Percentiles rank a stretch among this genome's conserved stretches.
phyloP scores from a whole-genome alignment of 2,888 invertebrate genomes.

The Vesta saturnalis region DNA sequence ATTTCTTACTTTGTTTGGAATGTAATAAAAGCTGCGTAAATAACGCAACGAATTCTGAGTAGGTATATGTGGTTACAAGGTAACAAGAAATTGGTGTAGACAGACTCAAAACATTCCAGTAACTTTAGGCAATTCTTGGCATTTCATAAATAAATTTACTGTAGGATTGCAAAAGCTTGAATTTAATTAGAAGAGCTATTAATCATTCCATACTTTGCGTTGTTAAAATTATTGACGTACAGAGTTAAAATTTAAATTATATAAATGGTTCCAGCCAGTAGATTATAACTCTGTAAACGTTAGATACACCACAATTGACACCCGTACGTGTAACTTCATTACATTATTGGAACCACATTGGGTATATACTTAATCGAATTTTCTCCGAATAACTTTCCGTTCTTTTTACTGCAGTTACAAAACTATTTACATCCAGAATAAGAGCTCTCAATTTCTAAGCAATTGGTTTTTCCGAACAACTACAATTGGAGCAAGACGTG shows the following conservation, averaged over 20 bases:
- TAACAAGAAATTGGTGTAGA: conserved; percentile 7
- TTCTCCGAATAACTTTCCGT: conserved; percentile 44
- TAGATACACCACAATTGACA: neutral
- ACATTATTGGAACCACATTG: conserved; percentile 18
- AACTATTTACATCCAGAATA: conserved; percentile 51
- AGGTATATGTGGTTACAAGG: neutral
- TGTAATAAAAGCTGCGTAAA: conserved; percentile 1
- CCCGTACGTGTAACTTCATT: conserved; percentile 20
- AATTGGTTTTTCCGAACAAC: conserved; percentile 53
- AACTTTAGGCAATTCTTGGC: conserved; percentile 19
- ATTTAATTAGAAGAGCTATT: conserved; percentile 35
- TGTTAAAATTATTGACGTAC: conserved; percentile 27
- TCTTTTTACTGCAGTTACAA: conserved; percentile 42
- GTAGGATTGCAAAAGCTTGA: conserved; percentile 22
- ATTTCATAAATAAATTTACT: conserved; percentile 29
- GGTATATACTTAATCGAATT: conserved; percentile 46
- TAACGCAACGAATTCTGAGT: neutral
- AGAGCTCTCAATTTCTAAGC: conserved; percentile 52
- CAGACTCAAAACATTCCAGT: conserved; percentile 12
- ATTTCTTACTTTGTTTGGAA: neutral
- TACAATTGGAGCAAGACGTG: conserved; percentile 46
- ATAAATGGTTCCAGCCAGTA: too few relatives aligned
- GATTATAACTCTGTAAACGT: too few relatives aligned
- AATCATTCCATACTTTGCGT: conserved; percentile 25
- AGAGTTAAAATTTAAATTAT: too few relatives aligned